Base-by-base conservation (phyloP, 2,797 vertebrate genomes). In the Moxostoma hubbsi region DNA sequence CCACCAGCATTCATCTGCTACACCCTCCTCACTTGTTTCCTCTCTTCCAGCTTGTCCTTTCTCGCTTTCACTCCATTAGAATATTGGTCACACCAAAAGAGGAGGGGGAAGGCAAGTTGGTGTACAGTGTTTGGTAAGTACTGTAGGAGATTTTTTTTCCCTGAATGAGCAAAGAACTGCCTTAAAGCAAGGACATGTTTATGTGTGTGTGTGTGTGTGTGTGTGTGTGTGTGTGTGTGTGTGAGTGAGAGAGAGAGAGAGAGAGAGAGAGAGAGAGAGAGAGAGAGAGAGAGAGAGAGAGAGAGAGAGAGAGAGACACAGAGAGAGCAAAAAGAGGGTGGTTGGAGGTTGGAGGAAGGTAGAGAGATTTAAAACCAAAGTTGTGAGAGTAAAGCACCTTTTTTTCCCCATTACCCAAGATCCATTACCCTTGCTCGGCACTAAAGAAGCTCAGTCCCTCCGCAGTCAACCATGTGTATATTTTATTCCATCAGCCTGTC, bases 1-100 rank as follows among this genome's bases (percentile, higher is more conserved):
- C 86, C 83, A 85, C 90, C 90, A 87, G 87, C 86, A 72, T 88
- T 75, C 54, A 43, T 81, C 58, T 75, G 73, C 85, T 85, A 78
- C 59, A 63, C 77, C 64, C 76, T 74, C 2, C 51, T 80, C 24
- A 24, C 24, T 24, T 24, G 24, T 79, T 80, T 75, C 71, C 5
- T 69, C 47, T 65, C 75, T 73, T 69, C 24, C 62, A 58, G 36
- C 73, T 24, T 0, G 47, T 53, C 36, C 36, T 36, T 36, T 36
- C 36, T 36, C 3, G 36, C 36, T 76, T 18, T 47, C 4, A 5
- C 24, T 65, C 16, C 6, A 51, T 70, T 66, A 49, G 13, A 81
- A 73, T 66, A 80, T 50, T 13, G 61, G 53, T 65, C 24, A 36
- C 36, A 36, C 36, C 36, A 36, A 36, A 50, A 7, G 43, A 45